These are phyloP conservation scores for Ormyrus thymus DNA, from an alignment of 2,888 invertebrate genomes.

Conservation along the genomic window DNA sequence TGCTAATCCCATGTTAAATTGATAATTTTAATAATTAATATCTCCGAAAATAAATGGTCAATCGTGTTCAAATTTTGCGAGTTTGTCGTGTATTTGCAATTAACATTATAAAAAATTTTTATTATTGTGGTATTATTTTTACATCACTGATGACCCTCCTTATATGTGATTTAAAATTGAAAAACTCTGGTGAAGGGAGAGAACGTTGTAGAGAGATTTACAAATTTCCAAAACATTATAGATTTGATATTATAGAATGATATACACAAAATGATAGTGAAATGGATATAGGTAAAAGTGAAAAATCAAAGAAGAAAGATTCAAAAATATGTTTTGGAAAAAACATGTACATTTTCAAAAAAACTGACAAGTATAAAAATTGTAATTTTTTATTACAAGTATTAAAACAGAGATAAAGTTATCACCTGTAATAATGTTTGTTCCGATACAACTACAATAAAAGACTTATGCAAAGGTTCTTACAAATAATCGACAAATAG, in stretches of 20 bases:
- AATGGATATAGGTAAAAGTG: slow-evolving; percentile 64
- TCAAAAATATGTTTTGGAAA: slow-evolving; percentile 60
- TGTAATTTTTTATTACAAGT: background rate
- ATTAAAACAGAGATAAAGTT: slow-evolving; percentile 2
- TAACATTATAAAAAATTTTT: too few species aligned
- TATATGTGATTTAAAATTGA: slow-evolving; percentile 79
- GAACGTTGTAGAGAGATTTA: slow-evolving; percentile 83
- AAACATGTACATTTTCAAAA: slow-evolving; percentile 63
- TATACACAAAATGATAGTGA: slow-evolving; percentile 63
- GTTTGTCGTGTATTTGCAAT: too few species aligned
- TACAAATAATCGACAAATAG: slow-evolving; percentile 61
- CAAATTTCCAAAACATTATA: slow-evolving; percentile 83
- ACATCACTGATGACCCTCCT: too few species aligned
- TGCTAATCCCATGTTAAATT: too few species aligned
- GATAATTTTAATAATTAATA: too few species aligned
- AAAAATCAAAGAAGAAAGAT: slow-evolving; percentile 44
- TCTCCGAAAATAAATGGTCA: too few species aligned
- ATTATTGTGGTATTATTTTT: too few species aligned
- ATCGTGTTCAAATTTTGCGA: too few species aligned
- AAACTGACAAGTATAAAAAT: too few species aligned
- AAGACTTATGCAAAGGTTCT: slow-evolving; percentile 63
- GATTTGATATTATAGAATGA: slow-evolving; percentile 76
- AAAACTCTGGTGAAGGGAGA: slow-evolving; percentile 77
- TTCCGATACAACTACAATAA: slow-evolving; percentile 68
- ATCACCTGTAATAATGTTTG: slow-evolving; percentile 59